These are phyloP conservation scores for Proisotoma minuta DNA, from an alignment of 2,888 invertebrate genomes.

Conservation along the genomic window DNA sequence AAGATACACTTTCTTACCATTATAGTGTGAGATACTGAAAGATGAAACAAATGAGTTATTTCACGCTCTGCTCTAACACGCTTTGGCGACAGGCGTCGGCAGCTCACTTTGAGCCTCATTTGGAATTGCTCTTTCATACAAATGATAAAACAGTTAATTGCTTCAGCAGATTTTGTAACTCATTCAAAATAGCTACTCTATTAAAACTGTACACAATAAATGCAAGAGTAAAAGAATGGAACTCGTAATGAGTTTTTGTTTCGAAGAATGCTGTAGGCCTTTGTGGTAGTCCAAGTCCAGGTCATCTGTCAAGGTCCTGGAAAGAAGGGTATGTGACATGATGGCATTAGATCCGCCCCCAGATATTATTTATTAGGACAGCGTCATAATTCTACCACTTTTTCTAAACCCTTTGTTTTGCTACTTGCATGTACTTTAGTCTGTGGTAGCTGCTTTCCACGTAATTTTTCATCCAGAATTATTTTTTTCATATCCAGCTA, in stretches of 20 bases:
- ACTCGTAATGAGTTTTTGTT: slow-evolving; percentile 18
- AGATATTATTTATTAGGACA: slow-evolving; percentile 3
- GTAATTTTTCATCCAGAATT: too few relatives aligned
- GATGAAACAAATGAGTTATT: slow-evolving; percentile 9
- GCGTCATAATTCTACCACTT: slow-evolving; percentile 3
- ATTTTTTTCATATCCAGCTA: too few relatives aligned
- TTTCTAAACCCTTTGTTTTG: background rate
- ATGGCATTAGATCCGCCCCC: slow-evolving; percentile 8
- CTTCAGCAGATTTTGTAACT: too few relatives aligned
- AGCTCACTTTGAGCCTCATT: too few relatives aligned
- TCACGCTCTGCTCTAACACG: slow-evolving; percentile 13
- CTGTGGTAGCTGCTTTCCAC: too few relatives aligned
- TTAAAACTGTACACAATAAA: too few relatives aligned
- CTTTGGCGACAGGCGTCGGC: slow-evolving; percentile 13
- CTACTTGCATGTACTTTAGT: too few relatives aligned
- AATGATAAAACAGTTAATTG: too few relatives aligned
- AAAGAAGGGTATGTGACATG: slow-evolving; percentile 9
- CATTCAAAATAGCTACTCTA: too few relatives aligned
- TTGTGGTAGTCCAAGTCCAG: too few relatives aligned
- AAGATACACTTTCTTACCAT: too few relatives aligned
- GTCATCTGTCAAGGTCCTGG: slow-evolving; percentile 12
- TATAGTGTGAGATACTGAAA: background rate
- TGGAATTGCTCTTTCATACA: too few relatives aligned
- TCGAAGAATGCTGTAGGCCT: slow-evolving; percentile 5
- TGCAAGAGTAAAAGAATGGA: background rate